phyloP scores from a whole-genome alignment of 1,140 invertebrate genomes.

The Helicoverpa armigera region DNA sequence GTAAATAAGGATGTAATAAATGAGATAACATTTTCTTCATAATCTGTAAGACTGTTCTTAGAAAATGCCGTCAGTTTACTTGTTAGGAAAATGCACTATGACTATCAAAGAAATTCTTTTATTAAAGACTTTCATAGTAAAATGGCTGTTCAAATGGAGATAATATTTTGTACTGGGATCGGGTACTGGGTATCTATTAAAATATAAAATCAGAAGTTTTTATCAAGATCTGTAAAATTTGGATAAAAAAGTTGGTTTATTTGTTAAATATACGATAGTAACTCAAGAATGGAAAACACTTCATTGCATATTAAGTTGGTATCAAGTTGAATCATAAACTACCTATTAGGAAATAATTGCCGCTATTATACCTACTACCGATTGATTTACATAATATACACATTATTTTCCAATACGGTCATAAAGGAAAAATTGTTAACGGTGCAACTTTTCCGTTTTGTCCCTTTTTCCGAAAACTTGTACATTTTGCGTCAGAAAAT shows the following conservation, averaged over 20 bases:
- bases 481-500: too few species aligned
- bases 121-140: too few species aligned
- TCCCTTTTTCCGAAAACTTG: too few species aligned
- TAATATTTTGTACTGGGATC: too few species aligned
- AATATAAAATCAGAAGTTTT: too few species aligned
- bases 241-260: too few species aligned
- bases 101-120: too few species aligned
- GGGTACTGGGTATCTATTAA: too few species aligned
- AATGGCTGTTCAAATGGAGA: too few species aligned
- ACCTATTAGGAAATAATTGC: background rate
- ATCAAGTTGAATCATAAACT: background rate
- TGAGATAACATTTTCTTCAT: conserved; percentile 30
- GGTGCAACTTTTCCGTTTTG: background rate
- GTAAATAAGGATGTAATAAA: conserved; percentile 16
- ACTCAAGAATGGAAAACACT: conserved; percentile 6
- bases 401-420: background rate
- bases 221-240: too few species aligned
- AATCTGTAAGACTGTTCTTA: conserved; percentile 8
- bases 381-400: background rate
- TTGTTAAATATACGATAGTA: background rate
- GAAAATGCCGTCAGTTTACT: background rate
- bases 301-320: background rate
- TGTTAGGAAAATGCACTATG: too few species aligned
- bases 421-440: background rate
- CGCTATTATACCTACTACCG: background rate